phyloP scores from a whole-genome alignment of 2,888 invertebrate species.

The Marasmarcha lunaedactyla region DNA sequence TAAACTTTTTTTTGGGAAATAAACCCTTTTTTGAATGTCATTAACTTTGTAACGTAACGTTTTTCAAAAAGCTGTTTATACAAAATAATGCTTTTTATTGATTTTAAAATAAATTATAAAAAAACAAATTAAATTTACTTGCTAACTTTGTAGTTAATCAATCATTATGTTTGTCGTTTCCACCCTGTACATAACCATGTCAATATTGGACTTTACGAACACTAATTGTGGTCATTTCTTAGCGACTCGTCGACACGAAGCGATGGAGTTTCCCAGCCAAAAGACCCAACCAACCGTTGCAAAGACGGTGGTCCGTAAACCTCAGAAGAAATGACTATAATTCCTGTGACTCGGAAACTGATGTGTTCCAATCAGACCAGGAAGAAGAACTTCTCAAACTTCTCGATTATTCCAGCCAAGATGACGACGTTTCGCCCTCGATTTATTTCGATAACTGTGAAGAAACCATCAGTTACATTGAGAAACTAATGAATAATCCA shows the following conservation, averaged over 20 bases:
- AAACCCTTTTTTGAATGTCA: too few species aligned
- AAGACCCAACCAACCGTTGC: slow-evolving; percentile 35
- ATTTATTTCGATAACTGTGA: slow-evolving; percentile 59
- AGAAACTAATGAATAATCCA: slow-evolving; percentile 34
- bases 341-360: slow-evolving; percentile 76
- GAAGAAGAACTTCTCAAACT: slow-evolving; percentile 82
- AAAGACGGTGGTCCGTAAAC: slow-evolving; percentile 36
- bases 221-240: slow-evolving; percentile 12
- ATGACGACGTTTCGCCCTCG: slow-evolving; percentile 65
- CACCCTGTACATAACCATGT: too few species aligned
- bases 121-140: too few species aligned
- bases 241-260: slow-evolving; percentile 55
- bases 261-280: slow-evolving; percentile 59
- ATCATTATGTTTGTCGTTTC: too few species aligned
- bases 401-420: slow-evolving; percentile 76
- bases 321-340: slow-evolving; percentile 35
- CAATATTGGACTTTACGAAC: slow-evolving; percentile 29
- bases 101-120: too few species aligned
- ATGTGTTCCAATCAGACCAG: slow-evolving; percentile 83
- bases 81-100: too few species aligned
- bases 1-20: too few species aligned
- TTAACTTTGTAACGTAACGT: too few species aligned
- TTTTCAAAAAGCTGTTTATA: too few species aligned
- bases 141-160: too few species aligned
- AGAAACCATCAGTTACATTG: slow-evolving; percentile 50